Percentiles rank a stretch among this genome's conserved stretches.
Conservation (phyloP, 2,888 invertebrate genomes). For the Epirrita christyi region DNA sequence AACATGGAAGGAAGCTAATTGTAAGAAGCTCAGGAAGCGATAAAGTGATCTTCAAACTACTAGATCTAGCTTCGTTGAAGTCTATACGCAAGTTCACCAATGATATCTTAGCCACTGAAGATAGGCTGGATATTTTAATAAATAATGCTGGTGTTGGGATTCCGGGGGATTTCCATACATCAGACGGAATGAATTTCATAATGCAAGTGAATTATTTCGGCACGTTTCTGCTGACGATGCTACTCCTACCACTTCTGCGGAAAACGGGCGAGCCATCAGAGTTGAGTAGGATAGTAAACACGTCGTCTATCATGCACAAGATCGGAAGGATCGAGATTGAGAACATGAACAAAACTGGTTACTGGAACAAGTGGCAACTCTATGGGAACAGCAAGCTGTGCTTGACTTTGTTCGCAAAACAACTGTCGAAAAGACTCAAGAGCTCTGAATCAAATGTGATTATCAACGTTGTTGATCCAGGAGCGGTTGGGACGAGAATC, state of each 20-base stretch:
- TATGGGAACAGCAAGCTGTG: conserved; percentile 89
- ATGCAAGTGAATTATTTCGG: conserved; percentile 98
- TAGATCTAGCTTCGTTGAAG: conserved; percentile 90
- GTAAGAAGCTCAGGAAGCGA: conserved; percentile 87
- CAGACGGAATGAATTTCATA: conserved; percentile 93
- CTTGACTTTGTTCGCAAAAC: conserved; percentile 88
- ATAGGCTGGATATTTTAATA: conserved; percentile 91
- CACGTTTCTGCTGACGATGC: conserved; percentile 94
- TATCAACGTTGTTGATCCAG: conserved; percentile 93
- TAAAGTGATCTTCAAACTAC: conserved; percentile 88
- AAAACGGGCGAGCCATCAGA: conserved; percentile 78
- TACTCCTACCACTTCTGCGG: conserved; percentile 92
- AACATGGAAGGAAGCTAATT: conserved; percentile 83
- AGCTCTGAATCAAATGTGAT: conserved; percentile 87
- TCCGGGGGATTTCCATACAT: conserved; percentile 85
- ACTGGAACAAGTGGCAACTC: conserved; percentile 70
- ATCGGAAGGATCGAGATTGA: conserved; percentile 88
- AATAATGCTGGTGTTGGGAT: conserved; percentile 94
- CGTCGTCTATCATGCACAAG: conserved; percentile 90
- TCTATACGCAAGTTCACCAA: conserved; percentile 92
- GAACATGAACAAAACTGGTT: conserved; percentile 86
- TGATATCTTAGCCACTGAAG: conserved; percentile 89
- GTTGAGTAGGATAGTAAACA: conserved; percentile 90
- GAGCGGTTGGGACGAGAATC: conserved; percentile 92
- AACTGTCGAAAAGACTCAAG: conserved; percentile 87